phyloP scores from a whole-genome alignment of 2,888 invertebrate genomes.

The Drosophila prolongata region DNA sequence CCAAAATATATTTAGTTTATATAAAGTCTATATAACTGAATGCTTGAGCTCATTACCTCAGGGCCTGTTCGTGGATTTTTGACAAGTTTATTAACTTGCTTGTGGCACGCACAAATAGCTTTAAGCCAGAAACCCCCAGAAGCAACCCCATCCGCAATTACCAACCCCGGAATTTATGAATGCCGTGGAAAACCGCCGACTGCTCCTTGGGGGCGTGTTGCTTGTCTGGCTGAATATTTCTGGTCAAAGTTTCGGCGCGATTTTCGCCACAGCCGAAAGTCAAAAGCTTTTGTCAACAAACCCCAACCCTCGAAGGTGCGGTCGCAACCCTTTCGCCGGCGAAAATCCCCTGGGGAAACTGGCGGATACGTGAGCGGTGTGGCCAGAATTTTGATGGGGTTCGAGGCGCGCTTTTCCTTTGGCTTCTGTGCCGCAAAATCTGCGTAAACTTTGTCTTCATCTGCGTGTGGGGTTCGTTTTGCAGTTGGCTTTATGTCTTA shows the following conservation, averaged over 20 bases:
- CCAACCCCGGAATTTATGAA: slow-evolving; percentile 48
- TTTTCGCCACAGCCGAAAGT: slow-evolving; percentile 63
- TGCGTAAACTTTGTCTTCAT: slow-evolving; percentile 72
- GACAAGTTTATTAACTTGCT: slow-evolving; percentile 51
- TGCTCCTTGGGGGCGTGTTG: slow-evolving; percentile 44
- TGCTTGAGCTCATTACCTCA: slow-evolving; percentile 3
- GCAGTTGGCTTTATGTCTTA: slow-evolving; percentile 74
- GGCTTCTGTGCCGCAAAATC: slow-evolving; percentile 63
- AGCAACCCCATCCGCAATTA: slow-evolving; percentile 1
- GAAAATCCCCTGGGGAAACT: slow-evolving; percentile 55
- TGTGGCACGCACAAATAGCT: slow-evolving; percentile 37
- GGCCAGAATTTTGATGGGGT: slow-evolving; percentile 82
- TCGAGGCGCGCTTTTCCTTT: slow-evolving; percentile 49
- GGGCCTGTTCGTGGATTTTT: slow-evolving; percentile 20
- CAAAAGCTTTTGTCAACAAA: slow-evolving; percentile 79
- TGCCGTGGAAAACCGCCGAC: slow-evolving; percentile 33
- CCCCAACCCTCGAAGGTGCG: slow-evolving; percentile 49
- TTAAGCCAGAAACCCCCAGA: slow-evolving; percentile 20
- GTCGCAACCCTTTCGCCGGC: slow-evolving; percentile 71
- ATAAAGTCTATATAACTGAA: neutral
- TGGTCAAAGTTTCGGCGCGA: slow-evolving; percentile 78
- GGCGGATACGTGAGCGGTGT: slow-evolving; percentile 56
- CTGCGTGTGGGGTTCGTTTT: slow-evolving; percentile 44
- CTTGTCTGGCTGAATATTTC: slow-evolving; percentile 73
- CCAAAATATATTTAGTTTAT: neutral